Evolutionary conservation across 2,888 invertebrate genomes (phyloP), one percentile per base, ranked within the genome.

Genomic region (Choreutis nemorana): DNA sequence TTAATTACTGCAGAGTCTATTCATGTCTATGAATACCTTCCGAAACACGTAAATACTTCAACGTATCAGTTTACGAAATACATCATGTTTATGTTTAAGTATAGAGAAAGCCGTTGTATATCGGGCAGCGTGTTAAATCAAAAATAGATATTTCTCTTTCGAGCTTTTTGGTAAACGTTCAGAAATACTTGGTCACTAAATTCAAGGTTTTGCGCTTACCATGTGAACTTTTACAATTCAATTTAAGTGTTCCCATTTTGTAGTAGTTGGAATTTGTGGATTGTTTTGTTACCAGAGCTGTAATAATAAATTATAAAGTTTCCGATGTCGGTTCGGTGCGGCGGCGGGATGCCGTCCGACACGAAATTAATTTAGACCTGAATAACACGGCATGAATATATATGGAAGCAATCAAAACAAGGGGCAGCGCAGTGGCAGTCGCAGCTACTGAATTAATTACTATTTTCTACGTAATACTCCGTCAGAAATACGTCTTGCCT

Each of bases 361-460:
- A 53, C 50, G 46, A 54, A 61, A 62, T 65, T 66, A 59, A 66
- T 66, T 68, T 62, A 52, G 55, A 55, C 45, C 48, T 41, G 53
- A 64, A 63, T 59, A 57, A 55, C 56, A 46, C 43, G 45, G 49
- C 54, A 54, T 50, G 52, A 57, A 61, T 70, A 64, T 64, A 64
- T 66, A 67, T 65, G 60, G 57, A 56, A 62, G 63, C 58, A 67
- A 66, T 68, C 67, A 63, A 55, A 65, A 60, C 58, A 61, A 59
- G 53, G 60, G 60, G 54, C 55, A 53, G 50, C 22, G 25, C 14
- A 20, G 46, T 36, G 47, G 50, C 53, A 61, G 59, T 54, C 55
- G 54, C 48, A 41, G 45, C 45, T 47, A 49, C 59, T 61, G 53
- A 67, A 66, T 66, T 64, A 67, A 70, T 68, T 67, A 62, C 54